Evolutionary conservation across 2,113 vertebrate genomes (phyloP), one percentile per base, ranked within the genome.

Genomic region (Himantopus leucocephalus): DNA sequence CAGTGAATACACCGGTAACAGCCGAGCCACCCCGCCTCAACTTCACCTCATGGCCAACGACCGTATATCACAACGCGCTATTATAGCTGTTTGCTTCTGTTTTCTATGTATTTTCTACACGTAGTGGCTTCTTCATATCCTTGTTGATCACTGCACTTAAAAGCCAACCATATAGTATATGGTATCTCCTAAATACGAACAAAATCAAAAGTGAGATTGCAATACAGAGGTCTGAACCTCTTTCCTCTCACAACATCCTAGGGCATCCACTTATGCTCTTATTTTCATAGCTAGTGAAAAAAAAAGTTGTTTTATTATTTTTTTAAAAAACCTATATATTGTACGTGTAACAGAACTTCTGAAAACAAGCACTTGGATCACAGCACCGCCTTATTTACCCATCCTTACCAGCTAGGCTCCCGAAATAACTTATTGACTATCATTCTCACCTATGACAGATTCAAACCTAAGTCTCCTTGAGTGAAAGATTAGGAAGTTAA

Each of bases 401-500:
- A 32, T 77, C 83, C 66, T 91, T 66, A 74, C 37, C 59, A 78
- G 50, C 23, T 24, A 82, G 68, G 50, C 50, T 82, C 64, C 78
- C 82, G 66, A 77, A 96, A 94, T 92, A 92, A 86, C 68, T 81
- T 96, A 97, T 84, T 86, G 93, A 95, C 83, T 81, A 58, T 47
- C 56, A 47, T 63, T 78, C 64, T 92, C 87, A 94, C 76, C 83
- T 92, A n/a, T 84, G 89, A 92, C 76, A 91, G 73, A 50, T 74
- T 71, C 76, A 47, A 94, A 59, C 83, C 37, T 39, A 50, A 64
- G 56, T 32, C 83, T 96, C 76, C 76, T 76, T 52, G 47, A 92
- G 86, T 92, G 89, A 96, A 91, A 94, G 89, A 97, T 96, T 91
- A 94, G 76, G n/a, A 89, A 84, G 43, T 55, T 95, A 95, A 97